A percentile compares a stretch with the other conserved stretches of the same genome.
These are phyloP conservation scores for Mormyrus iriodes DNA, from an alignment of 2,113 vertebrate species.

Conservation along the genomic window DNA sequence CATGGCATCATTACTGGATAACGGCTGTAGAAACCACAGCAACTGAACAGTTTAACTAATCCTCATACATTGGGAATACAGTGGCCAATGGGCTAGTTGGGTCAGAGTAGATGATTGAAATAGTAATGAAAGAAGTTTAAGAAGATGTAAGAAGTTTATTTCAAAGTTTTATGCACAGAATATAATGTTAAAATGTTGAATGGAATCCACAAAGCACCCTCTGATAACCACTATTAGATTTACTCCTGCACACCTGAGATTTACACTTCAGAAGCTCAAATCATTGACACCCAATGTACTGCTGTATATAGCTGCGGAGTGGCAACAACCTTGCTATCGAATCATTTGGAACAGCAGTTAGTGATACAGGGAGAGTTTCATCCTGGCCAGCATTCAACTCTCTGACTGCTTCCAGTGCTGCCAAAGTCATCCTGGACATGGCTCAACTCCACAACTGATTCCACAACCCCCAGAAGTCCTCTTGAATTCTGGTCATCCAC, in stretches of 20 bases:
- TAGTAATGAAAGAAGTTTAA: not conserved
- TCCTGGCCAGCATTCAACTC: not conserved
- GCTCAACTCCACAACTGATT: not conserved
- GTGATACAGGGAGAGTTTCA: not conserved
- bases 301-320: not conserved
- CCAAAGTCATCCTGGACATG: not conserved
- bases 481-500: not conserved
- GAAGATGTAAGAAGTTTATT: not conserved
- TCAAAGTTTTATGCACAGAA: not conserved
- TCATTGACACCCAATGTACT: not conserved
- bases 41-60: not conserved
- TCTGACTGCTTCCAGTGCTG: not conserved
- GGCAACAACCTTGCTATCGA: not conserved
- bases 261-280: not conserved
- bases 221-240: not conserved
- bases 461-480: not conserved
- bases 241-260: not conserved
- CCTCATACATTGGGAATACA: not conserved
- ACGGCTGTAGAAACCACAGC: not conserved
- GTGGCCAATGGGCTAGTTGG: not conserved
- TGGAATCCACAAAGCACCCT: not conserved
- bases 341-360: not conserved
- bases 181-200: not conserved
- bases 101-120: not conserved
- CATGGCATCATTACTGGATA: not conserved